Base-by-base conservation (phyloP, 1,140 invertebrate genomes). In the Oncopodura yosiiana region DNA sequence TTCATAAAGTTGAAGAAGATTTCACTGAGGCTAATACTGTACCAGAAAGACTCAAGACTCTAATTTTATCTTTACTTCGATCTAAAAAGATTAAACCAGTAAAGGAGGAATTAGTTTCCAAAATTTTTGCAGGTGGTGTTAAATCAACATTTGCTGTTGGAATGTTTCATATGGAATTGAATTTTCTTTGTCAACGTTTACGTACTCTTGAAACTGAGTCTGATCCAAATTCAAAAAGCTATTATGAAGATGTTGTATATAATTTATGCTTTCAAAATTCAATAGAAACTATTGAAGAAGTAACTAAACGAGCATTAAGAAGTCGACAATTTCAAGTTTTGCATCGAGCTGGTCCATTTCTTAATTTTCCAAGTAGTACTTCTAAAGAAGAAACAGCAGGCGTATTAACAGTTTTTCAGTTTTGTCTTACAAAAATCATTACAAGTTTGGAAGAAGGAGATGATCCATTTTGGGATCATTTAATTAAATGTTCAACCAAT, bases 161-260 rank as follows among this genome's bases (percentile, higher is more conserved):
- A 29, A 29, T 23, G 23, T 49, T 55, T 16, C 14, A 38, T 1
- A 37, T 29, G 16, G 42, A 45, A 21, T 27, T 55, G 19, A 27
- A 49, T 9, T 27, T 29, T 18, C 37, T 55, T 21, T 49, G 24
- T 18, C 29, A 21, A 2, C 43, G 49, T 19, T 14, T 55, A 3
- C 36, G 44, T n/a, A 55, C 42, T n/a, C 48, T 55, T 6, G 53
- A 55, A 36, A 30, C 37, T 24, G 37, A 55, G 30, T 24, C 5
- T 16, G 53, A 55, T 32, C 19, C 45, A n/a, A 41, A 32, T 30
- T 30, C 18, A 46, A 30, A 27, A 5, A 9, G 18, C 26, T 11
- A 43, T 29, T 46, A 26, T 43, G 26, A 38, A 24, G 30, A 45
- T 11, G 26, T 38, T 19, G 29, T 53, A 1, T 44, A 44, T 18